Percentiles rank a stretch among this genome's conserved stretches.
phyloP scores from a whole-genome alignment of 2,888 invertebrate genomes.

The Pseudanteris insignis region DNA sequence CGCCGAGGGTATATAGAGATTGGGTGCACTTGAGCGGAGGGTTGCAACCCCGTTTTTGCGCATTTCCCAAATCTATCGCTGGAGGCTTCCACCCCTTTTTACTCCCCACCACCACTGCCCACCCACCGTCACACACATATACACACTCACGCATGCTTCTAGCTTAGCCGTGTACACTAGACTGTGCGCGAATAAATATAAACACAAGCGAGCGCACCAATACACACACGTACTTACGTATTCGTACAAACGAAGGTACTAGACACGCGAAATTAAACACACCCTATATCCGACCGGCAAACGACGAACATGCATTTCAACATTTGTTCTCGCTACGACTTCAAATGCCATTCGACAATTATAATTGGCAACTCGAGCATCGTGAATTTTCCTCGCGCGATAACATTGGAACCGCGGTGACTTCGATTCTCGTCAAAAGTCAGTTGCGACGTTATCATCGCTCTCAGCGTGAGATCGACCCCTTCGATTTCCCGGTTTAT shows the following conservation, averaged over 20 bases:
- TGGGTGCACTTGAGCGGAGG: slow-evolving; percentile 59
- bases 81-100: slow-evolving; percentile 47
- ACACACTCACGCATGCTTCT: slow-evolving; percentile 14
- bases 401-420: too few relatives aligned
- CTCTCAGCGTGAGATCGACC: slow-evolving; percentile 38
- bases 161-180: too few relatives aligned
- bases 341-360: too few relatives aligned
- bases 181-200: too few relatives aligned
- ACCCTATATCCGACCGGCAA: slow-evolving; percentile 13
- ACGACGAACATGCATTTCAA: slow-evolving; percentile 41
- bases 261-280: slow-evolving; percentile 40
- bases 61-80: slow-evolving; percentile 64
- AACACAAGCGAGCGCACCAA: too few relatives aligned
- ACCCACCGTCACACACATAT: slow-evolving; percentile 11
- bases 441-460: slow-evolving; percentile 59
- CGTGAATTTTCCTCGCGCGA: slow-evolving; percentile 64
- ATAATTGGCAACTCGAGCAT: slow-evolving; percentile 35
- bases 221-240: too few relatives aligned
- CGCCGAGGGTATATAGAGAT: slow-evolving; percentile 53
- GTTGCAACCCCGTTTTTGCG: slow-evolving; percentile 65
- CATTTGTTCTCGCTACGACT: too few relatives aligned
- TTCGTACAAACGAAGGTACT: slow-evolving; percentile 9
- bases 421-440: slow-evolving; percentile 66
- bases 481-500: slow-evolving; percentile 67
- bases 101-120: neutral